Percentiles rank a stretch among this genome's conserved stretches.
Evolutionary conservation across 1,140 invertebrate species (phyloP).

Genomic region (Pseudobourletiella spinata): DNA sequence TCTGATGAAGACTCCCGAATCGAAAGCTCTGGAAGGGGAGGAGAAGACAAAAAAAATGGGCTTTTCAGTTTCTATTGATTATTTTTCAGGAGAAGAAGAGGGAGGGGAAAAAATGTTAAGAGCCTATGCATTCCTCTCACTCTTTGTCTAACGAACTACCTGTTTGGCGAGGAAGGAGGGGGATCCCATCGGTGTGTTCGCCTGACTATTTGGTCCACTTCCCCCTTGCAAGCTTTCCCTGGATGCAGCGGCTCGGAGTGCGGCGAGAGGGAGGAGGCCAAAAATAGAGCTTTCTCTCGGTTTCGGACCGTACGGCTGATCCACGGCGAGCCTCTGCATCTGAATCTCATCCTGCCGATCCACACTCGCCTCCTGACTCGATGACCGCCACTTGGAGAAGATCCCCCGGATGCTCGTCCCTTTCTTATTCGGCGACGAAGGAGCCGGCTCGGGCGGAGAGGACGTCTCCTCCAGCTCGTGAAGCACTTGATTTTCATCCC

Average conservation of each 20-base stretch:
- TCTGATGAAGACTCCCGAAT: slow-evolving; percentile 35
- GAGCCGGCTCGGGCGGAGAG: slow-evolving; percentile 16
- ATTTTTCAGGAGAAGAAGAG: too few relatives aligned
- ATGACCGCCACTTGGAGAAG: slow-evolving; percentile 35
- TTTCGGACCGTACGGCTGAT: background rate
- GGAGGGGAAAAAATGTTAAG: too few relatives aligned
- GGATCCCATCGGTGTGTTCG: slow-evolving; percentile 34
- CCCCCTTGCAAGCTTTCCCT: slow-evolving; percentile 37
- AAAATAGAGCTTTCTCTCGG: slow-evolving; percentile 36
- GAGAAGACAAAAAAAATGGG: background rate
- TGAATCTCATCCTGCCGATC: slow-evolving; percentile 35
- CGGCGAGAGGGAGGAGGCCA: slow-evolving; percentile 39
- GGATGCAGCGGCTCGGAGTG: slow-evolving; percentile 37
- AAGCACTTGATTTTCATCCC: slow-evolving; percentile 29
- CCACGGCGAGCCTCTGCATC: slow-evolving; percentile 16
- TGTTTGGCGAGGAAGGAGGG: slow-evolving; percentile 38
- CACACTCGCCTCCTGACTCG: slow-evolving; percentile 37
- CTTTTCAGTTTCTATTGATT: too few relatives aligned
- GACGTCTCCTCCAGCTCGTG: slow-evolving; percentile 31
- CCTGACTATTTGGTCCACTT: slow-evolving; percentile 36
- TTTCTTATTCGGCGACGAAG: slow-evolving; percentile 29
- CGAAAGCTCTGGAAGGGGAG: slow-evolving; percentile 25
- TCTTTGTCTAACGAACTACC: slow-evolving; percentile 11
- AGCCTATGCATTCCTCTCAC: too few relatives aligned
- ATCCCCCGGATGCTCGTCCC: slow-evolving; percentile 30